Evolutionary conservation across 2,888 invertebrate species (phyloP), one percentile per base, ranked within the genome.

Genomic region (Chydorus sphaericus): DNA sequence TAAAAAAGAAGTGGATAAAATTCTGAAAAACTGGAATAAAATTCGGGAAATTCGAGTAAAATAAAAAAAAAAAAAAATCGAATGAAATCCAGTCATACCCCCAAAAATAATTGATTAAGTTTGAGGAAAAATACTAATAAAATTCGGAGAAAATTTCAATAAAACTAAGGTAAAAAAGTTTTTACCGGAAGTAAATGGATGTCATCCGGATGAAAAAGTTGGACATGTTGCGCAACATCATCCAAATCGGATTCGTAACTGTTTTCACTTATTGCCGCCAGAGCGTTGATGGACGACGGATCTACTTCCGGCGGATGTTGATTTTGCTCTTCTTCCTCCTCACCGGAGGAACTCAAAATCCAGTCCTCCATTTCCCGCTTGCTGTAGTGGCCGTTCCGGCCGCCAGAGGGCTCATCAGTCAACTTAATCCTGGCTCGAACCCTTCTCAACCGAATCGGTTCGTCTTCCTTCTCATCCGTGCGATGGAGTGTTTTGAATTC

Each of bases 281-380:
- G 69, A 1, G 60, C 60, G 26, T 56, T 59, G 38, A 57, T 58
- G 36, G 56, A 57, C 29, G 57, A 50, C 31, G 55, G 30, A 30
- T 23, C n/a, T n/a, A n/a, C n/a, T n/a, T n/a, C n/a, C n/a, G n/a
- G n/a, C n/a, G n/a, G n/a, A n/a, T n/a, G n/a, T n/a, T n/a, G n/a
- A n/a, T n/a, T 61, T 79, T 78, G 63, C n/a, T n/a, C n/a, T 75
- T 55, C 73, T 58, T 82, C 72, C 68, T 83, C 82, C 66, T 83
- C 83, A 61, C 77, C 80, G 1, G 83, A 83, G 59, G 84, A 69
- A 48, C 81, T 81, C 65, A 83, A 73, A 66, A 82, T 84, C 85
- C 85, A 85, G 67, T 85, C 84, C 69, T 85, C 84, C 60, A 85
- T 70, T 68, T 85, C 85, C 3, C 83, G 80, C 62, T 80, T 76